Base-by-base conservation (phyloP, 2,113 vertebrate genomes). In the Xenopus tropicalis region DNA sequence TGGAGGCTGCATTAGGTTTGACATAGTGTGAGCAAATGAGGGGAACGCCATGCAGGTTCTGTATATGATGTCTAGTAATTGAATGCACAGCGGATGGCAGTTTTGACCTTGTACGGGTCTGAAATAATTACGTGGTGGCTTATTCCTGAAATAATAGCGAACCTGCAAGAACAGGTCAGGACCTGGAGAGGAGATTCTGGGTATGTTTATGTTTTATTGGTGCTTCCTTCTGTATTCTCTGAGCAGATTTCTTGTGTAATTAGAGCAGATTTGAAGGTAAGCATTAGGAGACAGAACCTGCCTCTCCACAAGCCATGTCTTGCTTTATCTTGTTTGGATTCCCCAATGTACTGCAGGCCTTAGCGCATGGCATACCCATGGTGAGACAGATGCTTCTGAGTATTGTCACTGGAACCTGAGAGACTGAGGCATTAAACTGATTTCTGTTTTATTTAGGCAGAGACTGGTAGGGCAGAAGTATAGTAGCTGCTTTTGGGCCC, bases 21-120 rank as follows among this genome's bases (percentile, higher is more conserved):
- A 62, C 46, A 52, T 22, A 57, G 46, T 25, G 51, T 19, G 57
- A 62, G n/a, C 44, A 72, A 65, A n/a, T 65, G 48, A 54, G 23
- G 42, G 25, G 37, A 43, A 72, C 25, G 48, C 59, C 46, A 56
- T 64, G 48, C 61, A 64, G 48, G 56, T 72, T 51, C 48, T 51
- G 48, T 65, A 51, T 72, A 62, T 65, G 61, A 51, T 72, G 70
- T 65, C 61, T 56, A 25, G 43, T 67, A 37, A 46, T 43, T 74
- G 54, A 74, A 74, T 37, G 54, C 54, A 48, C 56, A 61, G 42
- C 10, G 42, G 54, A 67, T 74, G 23, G 21, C 64, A 67, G 72
- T 67, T 54, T 66, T 51, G 23, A 74, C 54, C 72, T 48, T 37
- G 10, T 42, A 61, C 54, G 20, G 51, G 56, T 58, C 20, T 23